These are phyloP conservation scores for Penaeus indicus DNA, from an alignment of 1,140 invertebrate species.

Conservation along the genomic window DNA sequence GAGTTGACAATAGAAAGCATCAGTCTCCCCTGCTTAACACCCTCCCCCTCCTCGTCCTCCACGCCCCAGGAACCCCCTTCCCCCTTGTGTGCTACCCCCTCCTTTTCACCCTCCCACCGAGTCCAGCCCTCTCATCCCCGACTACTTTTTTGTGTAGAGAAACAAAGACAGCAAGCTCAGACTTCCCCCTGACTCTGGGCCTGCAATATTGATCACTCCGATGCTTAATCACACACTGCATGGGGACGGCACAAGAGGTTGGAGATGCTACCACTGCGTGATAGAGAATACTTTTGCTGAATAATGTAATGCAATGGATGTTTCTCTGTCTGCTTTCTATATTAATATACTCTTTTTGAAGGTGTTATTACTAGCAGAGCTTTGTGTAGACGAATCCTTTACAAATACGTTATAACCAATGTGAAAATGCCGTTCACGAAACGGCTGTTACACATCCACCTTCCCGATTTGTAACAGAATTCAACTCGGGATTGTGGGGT, in stretches of 20 bases:
- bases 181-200: slow-evolving; percentile 64
- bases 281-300: too few species aligned
- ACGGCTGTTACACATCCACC: too few species aligned
- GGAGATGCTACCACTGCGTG: neutral
- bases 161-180: slow-evolving; percentile 67
- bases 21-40: slow-evolving; percentile 66
- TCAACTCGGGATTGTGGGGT: too few species aligned
- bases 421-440: too few species aligned
- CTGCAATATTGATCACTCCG: slow-evolving; percentile 67
- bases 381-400: too few species aligned
- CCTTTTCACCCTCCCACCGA: slow-evolving; percentile 33
- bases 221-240: slow-evolving; percentile 67
- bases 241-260: slow-evolving; percentile 57
- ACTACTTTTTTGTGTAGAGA: slow-evolving; percentile 66
- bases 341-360: too few species aligned
- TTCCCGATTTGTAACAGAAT: too few species aligned
- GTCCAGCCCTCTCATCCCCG: slow-evolving; percentile 54
- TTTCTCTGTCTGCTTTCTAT: too few species aligned
- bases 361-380: too few species aligned
- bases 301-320: too few species aligned
- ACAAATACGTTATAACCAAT: too few species aligned
- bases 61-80: slow-evolving; percentile 34
- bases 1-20: slow-evolving; percentile 66
- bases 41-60: slow-evolving; percentile 35
- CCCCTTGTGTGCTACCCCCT: slow-evolving; percentile 35